phyloP scores from a whole-genome alignment of 1,140 invertebrate genomes.

The Reticulitermes speratus region DNA sequence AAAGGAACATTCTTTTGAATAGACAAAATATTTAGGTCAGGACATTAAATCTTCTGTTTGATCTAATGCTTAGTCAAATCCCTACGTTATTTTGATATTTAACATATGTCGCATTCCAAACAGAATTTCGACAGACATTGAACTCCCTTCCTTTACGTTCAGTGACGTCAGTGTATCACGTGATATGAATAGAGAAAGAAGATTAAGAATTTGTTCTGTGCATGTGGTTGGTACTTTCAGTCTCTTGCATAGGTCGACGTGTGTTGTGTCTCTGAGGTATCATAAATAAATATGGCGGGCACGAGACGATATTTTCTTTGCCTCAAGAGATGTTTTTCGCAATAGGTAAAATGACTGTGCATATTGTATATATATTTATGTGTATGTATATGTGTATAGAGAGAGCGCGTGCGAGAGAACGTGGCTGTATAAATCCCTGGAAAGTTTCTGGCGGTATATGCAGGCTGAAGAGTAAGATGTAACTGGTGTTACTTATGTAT shows the following conservation, averaged over 20 bases:
- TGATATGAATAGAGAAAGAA: neutral
- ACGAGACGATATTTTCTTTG: neutral
- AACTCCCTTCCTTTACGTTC: constrained; percentile 10
- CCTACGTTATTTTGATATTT: neutral
- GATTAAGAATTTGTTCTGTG: neutral
- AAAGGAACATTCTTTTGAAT: neutral
- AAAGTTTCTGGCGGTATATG: neutral
- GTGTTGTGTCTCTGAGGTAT: neutral
- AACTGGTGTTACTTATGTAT: neutral
- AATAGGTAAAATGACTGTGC: neutral
- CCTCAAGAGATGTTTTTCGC: neutral
- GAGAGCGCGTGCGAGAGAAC: neutral
- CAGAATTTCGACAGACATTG: constrained; percentile 14
- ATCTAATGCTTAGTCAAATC: neutral
- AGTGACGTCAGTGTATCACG: neutral
- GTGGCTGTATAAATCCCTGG: neutral
- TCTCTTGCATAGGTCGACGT: neutral
- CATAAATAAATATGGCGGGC: constrained; percentile 4
- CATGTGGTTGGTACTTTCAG: neutral
- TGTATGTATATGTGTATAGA: too few relatives aligned
- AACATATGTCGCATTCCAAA: neutral
- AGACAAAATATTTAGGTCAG: neutral
- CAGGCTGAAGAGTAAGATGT: neutral
- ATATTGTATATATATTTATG: neutral
- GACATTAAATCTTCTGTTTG: neutral